Percentiles rank a stretch among this genome's conserved stretches.
These are phyloP conservation scores for Mesorhabditis sp. DNA, from an alignment of 2,888 invertebrate genomes.

Conservation along the genomic window DNA sequence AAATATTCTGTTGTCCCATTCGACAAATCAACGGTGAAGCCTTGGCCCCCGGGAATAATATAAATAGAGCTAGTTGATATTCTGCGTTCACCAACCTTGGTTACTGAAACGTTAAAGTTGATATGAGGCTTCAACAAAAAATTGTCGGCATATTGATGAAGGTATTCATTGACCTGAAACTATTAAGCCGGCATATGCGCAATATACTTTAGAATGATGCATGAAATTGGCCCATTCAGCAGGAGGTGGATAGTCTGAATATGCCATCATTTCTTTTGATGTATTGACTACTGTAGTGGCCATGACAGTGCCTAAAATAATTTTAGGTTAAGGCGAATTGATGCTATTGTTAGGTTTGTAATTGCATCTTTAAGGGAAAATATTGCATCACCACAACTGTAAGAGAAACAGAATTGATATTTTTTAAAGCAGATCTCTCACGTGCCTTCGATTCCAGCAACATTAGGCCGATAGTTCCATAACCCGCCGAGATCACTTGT, in stretches of 20 bases:
- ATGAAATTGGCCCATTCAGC: slow-evolving; percentile 44
- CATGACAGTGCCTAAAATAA: slow-evolving; percentile 56
- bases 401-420: background rate
- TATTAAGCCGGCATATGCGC: no score
- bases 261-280: slow-evolving; percentile 60
- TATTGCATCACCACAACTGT: background rate
- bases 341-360: background rate
- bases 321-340: no score
- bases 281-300: slow-evolving; percentile 60
- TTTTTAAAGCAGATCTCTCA: background rate
- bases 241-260: slow-evolving; percentile 56
- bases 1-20: slow-evolving; percentile 51
- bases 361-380: slow-evolving; percentile 17
- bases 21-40: slow-evolving; percentile 35
- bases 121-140: slow-evolving; percentile 50
- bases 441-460: background rate
- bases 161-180: slow-evolving; percentile 32
- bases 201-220: slow-evolving; percentile 43
- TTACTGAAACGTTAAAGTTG: slow-evolving; percentile 14
- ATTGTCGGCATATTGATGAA: slow-evolving; percentile 47
- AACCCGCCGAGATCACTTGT: slow-evolving; percentile 52
- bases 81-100: no score
- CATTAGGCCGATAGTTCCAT: slow-evolving; percentile 54
- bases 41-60: no score
- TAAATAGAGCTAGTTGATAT: no score